Conservation (phyloP, 2,797 vertebrate species). For the Manis javanica region DNA sequence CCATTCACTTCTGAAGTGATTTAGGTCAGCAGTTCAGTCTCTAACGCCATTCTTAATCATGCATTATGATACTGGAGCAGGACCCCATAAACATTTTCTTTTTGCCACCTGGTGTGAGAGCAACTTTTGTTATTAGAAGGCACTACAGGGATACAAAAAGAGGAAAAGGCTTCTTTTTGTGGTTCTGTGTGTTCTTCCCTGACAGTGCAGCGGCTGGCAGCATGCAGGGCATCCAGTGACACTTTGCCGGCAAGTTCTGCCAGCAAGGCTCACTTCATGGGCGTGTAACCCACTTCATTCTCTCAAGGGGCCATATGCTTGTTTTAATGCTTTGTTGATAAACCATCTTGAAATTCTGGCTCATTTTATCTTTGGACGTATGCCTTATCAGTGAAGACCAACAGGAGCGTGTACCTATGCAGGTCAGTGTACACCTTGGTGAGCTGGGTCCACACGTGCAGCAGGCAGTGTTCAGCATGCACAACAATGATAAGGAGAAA, state of each 20-base stretch:
- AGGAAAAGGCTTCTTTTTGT: not conserved
- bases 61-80: not conserved
- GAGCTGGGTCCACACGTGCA: not conserved
- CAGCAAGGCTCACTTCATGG: not conserved
- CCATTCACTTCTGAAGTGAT: not conserved
- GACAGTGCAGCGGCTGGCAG: not conserved
- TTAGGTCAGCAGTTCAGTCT: not conserved
- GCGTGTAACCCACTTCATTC: not conserved
- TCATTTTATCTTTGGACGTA: not conserved
- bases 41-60: not conserved
- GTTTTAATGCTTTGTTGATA: not conserved
- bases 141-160: not conserved
- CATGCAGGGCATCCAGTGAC: not conserved
- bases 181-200: not conserved
- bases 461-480: not conserved
- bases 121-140: not conserved
- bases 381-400: not conserved
- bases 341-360: not conserved
- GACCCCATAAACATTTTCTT: not conserved
- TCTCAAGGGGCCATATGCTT: not conserved
- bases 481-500: no score
- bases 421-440: no score
- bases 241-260: not conserved
- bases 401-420: not conserved
- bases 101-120: not conserved